phyloP scores from a whole-genome alignment of 2,797 vertebrate species.

The Hapalemur alaotrensis region DNA sequence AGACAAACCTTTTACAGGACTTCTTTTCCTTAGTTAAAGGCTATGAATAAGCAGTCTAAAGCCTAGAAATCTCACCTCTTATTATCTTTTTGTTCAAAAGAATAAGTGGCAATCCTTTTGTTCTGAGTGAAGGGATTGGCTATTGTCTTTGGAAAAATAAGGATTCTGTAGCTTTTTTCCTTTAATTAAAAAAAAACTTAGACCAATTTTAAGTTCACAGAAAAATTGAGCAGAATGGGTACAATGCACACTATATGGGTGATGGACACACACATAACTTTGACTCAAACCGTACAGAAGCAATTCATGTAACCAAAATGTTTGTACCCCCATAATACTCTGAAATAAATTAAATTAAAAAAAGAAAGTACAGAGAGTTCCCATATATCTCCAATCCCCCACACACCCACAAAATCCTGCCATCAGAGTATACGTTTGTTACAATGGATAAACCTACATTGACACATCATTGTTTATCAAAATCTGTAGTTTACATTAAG shows the following conservation, averaged over 20 bases:
- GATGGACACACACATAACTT: too few relatives aligned
- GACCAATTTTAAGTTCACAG: not conserved
- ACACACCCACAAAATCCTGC: not conserved
- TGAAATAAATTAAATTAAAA: too few relatives aligned
- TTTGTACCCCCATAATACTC: too few relatives aligned
- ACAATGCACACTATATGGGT: too few relatives aligned
- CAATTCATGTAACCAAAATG: too few relatives aligned
- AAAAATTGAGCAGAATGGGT: not conserved
- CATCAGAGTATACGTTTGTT: not conserved
- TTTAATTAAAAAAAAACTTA: not conserved
- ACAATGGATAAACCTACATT: not conserved
- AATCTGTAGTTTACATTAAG: not conserved
- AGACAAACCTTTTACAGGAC: not conserved
- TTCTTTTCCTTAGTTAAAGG: not conserved
- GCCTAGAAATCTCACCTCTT: not conserved
- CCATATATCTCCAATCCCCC: not conserved
- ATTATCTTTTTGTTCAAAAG: not conserved
- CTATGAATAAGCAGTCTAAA: not conserved
- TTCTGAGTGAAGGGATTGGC: not conserved
- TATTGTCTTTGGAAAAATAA: not conserved
- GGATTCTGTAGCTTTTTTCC: not conserved
- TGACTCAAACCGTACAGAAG: too few relatives aligned
- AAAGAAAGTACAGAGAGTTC: not conserved
- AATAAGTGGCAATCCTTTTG: not conserved
- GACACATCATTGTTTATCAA: not conserved